Evolutionary conservation across 2,888 invertebrate genomes (phyloP).

Genomic region (Melitaea athalia): DNA sequence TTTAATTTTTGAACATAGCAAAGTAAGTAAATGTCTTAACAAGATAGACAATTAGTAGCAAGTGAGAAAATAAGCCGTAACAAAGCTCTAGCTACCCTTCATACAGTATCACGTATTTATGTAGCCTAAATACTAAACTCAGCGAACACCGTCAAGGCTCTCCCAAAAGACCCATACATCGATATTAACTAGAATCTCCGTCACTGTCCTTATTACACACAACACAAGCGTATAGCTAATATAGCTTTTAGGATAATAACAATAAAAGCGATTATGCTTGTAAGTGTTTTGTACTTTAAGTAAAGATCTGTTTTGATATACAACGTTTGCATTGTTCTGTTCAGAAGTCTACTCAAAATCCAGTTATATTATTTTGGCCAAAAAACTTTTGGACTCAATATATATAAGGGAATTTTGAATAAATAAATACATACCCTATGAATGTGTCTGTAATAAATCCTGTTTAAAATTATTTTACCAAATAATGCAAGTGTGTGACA

Average conservation of each 20-base stretch:
- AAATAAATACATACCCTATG: too few relatives aligned
- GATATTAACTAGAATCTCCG: conserved; percentile 53
- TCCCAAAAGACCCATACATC: conserved; percentile 62
- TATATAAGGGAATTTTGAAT: too few relatives aligned
- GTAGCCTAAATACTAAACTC: conserved; percentile 35
- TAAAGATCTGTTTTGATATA: neutral
- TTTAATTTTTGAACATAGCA: too few relatives aligned
- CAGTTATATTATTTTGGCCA: too few relatives aligned
- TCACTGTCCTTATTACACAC: conserved; percentile 22
- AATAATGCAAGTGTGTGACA: too few relatives aligned
- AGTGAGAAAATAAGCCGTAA: neutral
- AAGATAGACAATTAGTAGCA: too few relatives aligned
- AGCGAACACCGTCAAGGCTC: conserved; percentile 38
- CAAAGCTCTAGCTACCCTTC: neutral
- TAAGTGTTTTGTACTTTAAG: neutral
- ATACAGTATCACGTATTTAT: conserved; percentile 2
- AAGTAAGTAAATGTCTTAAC: too few relatives aligned
- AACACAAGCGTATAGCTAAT: conserved; percentile 8
- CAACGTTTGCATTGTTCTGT: neutral
- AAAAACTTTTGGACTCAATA: too few relatives aligned
- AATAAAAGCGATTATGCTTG: neutral
- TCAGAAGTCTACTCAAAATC: too few relatives aligned
- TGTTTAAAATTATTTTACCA: too few relatives aligned
- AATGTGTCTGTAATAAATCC: too few relatives aligned
- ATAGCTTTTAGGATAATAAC: conserved; percentile 5